Conservation (phyloP, 1,140 invertebrate species). For the Drosophila lini region DNA sequence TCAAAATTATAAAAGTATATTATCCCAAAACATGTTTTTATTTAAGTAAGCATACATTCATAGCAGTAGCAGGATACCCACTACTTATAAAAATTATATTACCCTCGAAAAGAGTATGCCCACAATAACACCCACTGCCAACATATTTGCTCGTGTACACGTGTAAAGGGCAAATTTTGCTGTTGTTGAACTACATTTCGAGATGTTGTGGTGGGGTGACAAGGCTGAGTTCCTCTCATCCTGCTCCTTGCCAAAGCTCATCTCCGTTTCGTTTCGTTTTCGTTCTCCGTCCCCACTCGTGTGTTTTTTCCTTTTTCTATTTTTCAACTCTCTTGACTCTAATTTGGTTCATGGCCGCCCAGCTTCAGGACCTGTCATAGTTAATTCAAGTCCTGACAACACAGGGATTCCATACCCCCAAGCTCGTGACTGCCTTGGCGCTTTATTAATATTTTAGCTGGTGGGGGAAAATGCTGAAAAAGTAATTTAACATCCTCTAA, state of each 20-base stretch:
- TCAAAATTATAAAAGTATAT: too few relatives aligned
- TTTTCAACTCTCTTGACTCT: conserved; percentile 72
- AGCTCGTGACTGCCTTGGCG: conserved; percentile 23
- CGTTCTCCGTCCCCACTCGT: conserved; percentile 18
- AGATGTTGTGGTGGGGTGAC: conserved; percentile 17
- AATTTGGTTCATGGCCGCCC: conserved; percentile 72
- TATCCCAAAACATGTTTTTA: neutral
- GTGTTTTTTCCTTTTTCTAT: conserved; percentile 25
- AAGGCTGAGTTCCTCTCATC: conserved; percentile 24
- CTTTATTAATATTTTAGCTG: conserved; percentile 69
- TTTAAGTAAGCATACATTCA: neutral
- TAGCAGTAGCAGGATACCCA: neutral
- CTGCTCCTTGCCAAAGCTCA: conserved; percentile 27
- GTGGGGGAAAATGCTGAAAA: conserved; percentile 10
- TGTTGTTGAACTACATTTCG: conserved; percentile 72
- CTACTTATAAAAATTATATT: neutral
- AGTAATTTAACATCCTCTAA: conserved; percentile 21
- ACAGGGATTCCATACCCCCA: conserved; percentile 23
- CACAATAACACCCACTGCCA: conserved; percentile 34
- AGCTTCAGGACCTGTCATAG: conserved; percentile 53
- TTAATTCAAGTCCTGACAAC: conserved; percentile 63
- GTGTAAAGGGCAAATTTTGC: conserved; percentile 33
- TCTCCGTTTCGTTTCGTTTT: conserved; percentile 43
- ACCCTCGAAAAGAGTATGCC: conserved; percentile 4
- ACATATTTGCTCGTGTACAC: conserved; percentile 50